These are phyloP conservation scores for Achroia grisella DNA, from an alignment of 1,140 invertebrate genomes.

Conservation along the genomic window DNA sequence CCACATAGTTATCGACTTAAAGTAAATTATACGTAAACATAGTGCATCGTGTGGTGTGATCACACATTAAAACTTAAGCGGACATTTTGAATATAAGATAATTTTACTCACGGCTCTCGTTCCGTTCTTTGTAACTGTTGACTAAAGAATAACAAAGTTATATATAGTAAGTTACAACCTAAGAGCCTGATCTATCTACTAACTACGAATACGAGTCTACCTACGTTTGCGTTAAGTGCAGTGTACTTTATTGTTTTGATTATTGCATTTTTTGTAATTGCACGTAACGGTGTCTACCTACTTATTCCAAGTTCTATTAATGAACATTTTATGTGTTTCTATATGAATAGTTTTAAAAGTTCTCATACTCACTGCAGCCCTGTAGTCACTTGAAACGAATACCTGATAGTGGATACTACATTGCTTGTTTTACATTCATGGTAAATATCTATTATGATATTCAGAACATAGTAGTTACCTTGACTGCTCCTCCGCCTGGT, in stretches of 20 bases:
- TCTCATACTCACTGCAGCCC: too few species aligned
- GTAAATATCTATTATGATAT: too few species aligned
- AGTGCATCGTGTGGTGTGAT: not conserved
- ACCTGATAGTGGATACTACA: too few species aligned
- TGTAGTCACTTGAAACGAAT: too few species aligned
- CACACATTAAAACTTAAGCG: slow-evolving; percentile 7
- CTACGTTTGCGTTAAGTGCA: not conserved
- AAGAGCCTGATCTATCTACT: not conserved
- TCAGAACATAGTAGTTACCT: slow-evolving; percentile 77
- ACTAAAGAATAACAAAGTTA: slow-evolving; percentile 34
- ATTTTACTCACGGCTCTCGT: slow-evolving; percentile 50
- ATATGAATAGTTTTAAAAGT: too few species aligned
- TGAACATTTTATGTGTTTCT: too few species aligned
- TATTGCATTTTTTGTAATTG: too few species aligned
- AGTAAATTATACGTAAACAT: not conserved
- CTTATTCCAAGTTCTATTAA: too few species aligned
- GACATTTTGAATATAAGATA: slow-evolving; percentile 13
- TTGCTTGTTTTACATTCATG: too few species aligned
- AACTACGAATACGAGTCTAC: not conserved
- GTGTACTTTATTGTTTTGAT: not conserved
- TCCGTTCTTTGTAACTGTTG: slow-evolving; percentile 43
- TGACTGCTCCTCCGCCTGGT: slow-evolving; percentile 91
- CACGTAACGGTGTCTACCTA: too few species aligned
- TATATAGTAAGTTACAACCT: too few species aligned
- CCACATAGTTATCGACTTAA: not conserved